These are phyloP conservation scores for Crenichthys baileyi DNA, from an alignment of 2,797 vertebrate species.

Conservation along the genomic window DNA sequence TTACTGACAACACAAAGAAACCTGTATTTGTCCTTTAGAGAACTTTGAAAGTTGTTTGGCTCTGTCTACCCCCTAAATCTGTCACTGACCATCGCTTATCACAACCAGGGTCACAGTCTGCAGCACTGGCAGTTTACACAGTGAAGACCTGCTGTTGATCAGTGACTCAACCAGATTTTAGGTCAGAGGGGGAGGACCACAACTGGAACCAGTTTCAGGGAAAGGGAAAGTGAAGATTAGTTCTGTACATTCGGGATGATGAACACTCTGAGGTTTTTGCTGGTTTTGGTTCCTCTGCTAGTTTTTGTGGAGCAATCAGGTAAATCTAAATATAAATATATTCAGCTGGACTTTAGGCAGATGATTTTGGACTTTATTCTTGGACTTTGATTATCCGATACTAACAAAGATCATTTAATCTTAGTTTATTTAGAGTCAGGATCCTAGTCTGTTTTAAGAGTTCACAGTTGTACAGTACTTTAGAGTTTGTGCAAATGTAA, in stretches of 20 bases:
- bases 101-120: background rate
- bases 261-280: slow-evolving; percentile 19
- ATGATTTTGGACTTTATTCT: background rate
- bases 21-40: background rate
- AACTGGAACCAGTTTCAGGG: background rate
- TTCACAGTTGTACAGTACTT: background rate
- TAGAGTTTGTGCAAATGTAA: too few species aligned
- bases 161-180: background rate
- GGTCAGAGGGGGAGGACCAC: background rate
- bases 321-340: slow-evolving; percentile 11
- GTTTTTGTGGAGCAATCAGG: slow-evolving; percentile 38
- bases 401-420: background rate
- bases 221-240: background rate
- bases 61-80: background rate
- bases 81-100: background rate
- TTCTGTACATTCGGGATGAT: slow-evolving; percentile 11
- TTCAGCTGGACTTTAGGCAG: background rate
- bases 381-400: background rate
- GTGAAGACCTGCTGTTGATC: background rate
- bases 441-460: background rate
- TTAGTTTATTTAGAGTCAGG: background rate
- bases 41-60: background rate
- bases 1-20: background rate
- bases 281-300: slow-evolving; percentile 35
- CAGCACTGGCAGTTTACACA: background rate